Percentiles rank a stretch among this genome's conserved stretches.
These are phyloP conservation scores for Neoscelio sp. DNA, from an alignment of 2,888 invertebrate species.

Conservation along the genomic window DNA sequence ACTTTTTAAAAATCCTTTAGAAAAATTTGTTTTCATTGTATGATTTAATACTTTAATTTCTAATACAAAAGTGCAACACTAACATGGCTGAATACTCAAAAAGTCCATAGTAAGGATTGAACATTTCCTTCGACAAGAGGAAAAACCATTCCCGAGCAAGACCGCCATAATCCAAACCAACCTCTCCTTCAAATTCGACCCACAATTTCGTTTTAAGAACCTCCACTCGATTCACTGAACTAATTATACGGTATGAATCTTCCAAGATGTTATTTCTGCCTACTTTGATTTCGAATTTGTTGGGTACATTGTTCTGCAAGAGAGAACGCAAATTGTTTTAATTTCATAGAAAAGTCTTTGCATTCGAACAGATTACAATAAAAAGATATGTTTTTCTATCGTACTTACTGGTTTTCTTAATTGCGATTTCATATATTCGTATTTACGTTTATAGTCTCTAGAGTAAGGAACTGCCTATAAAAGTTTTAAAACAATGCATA, in stretches of 20 bases:
- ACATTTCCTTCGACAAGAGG: constrained; percentile 99
- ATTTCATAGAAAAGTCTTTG: background rate
- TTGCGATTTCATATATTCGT: constrained; percentile 98
- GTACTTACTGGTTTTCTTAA: constrained; percentile 95
- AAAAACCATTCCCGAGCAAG: constrained; percentile 99
- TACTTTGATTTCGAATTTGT: constrained; percentile 98
- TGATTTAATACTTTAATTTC: background rate
- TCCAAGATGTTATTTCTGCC: constrained; percentile 96
- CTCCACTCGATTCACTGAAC: constrained; percentile 94
- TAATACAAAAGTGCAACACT: constrained; percentile 80
- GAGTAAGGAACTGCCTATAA: constrained; percentile 97
- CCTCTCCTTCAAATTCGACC: constrained; percentile 99
- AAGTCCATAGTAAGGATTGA: constrained; percentile 99
- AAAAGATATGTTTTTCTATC: no score
- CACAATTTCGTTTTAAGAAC: constrained; percentile 98
- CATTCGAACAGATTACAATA: no score
- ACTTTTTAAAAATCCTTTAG: background rate
- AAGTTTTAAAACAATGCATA: constrained; percentile 9
- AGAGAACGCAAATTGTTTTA: background rate
- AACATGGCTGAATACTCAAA: constrained; percentile 99
- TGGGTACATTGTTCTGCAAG: constrained; percentile 95
- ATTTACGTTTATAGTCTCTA: constrained; percentile 99
- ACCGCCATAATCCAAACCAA: constrained; percentile 98
- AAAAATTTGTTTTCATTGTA: background rate
- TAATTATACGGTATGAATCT: constrained; percentile 98